Evolutionary conservation across 2,113 vertebrate species (phyloP), one percentile per base, ranked within the genome.

Genomic region (Tringa solitaria): DNA sequence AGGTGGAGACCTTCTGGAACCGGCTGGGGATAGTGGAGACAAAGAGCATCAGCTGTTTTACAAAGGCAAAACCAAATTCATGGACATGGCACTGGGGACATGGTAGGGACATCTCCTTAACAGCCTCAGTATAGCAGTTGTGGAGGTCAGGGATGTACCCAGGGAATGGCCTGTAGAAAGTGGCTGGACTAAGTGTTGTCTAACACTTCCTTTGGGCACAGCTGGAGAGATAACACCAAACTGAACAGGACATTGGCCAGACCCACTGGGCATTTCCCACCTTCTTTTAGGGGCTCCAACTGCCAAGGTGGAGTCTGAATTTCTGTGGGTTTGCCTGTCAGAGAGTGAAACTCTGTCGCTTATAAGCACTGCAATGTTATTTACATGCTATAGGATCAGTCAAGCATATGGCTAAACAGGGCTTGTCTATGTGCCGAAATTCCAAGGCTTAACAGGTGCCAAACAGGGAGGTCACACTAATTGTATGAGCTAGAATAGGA

Each of bases 71-170:
- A 37, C 35, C 28, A 56, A 54, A 41, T 65, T 26, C n/a, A 37
- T 15, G 51, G 39, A 7, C 28, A 67, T 67, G 26, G 9, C 27
- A 4, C 61, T 26, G 39, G 22, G 48, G 5, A 27, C 27, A 6
- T 10, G 20, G 14, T n/a, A 79, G 87, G 27, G 65, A 1, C 57
- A 37, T 76, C 35, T 78, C 35, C 48, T 19, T 10, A 50, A 19
- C 48, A 59, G 32, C 53, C 43, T 41, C 39, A 9, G 0, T 7
- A 3, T 26, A 54, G 9, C 23, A 6, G 37, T 1, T 6, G 6
- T 17, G 30, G 19, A 3, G 35, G n/a, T 45, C 23, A 12, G 56
- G 69, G n/a, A 35, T 26, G 59, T 4, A 2, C 33, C 9, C 22
- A 20, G n/a, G 48, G 19, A 80, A 33, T 4, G 33, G 7, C 11